Evolutionary conservation across 2,113 vertebrate species (phyloP).

Genomic region (Leucoraja erinaceus): DNA sequence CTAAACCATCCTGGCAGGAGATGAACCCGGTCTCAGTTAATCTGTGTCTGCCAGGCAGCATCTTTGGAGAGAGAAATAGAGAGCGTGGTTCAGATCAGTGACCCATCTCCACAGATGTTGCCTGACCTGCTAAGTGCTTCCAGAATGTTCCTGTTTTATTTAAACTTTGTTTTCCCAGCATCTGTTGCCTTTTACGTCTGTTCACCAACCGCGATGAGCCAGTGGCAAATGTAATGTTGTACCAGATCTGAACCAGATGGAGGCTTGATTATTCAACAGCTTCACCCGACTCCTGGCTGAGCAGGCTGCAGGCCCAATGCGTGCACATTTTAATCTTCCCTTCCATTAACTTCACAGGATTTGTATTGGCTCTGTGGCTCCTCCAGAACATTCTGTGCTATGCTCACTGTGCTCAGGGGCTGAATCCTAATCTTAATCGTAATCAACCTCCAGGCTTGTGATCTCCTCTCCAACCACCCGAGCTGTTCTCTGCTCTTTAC

Average conservation of each 20-base stretch:
- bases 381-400: not conserved
- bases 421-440: not conserved
- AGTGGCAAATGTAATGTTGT: not conserved
- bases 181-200: no score
- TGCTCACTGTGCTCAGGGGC: not conserved
- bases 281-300: not conserved
- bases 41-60: not conserved
- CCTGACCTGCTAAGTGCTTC: no score
- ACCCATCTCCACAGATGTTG: no score
- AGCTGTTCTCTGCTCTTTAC: not conserved
- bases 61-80: no score
- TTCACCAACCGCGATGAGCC: not conserved
- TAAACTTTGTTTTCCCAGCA: no score
- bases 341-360: not conserved
- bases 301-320: not conserved
- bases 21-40: not conserved
- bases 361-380: not conserved
- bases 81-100: no score
- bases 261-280: not conserved
- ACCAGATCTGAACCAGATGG: not conserved
- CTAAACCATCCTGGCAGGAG: not conserved
- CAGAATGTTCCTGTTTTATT: no score
- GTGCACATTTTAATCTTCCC: not conserved
- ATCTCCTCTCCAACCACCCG: not conserved
- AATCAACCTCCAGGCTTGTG: not conserved